Evolutionary conservation across 2,797 vertebrate species (phyloP).

Genomic region (Xerus rutilus): DNA sequence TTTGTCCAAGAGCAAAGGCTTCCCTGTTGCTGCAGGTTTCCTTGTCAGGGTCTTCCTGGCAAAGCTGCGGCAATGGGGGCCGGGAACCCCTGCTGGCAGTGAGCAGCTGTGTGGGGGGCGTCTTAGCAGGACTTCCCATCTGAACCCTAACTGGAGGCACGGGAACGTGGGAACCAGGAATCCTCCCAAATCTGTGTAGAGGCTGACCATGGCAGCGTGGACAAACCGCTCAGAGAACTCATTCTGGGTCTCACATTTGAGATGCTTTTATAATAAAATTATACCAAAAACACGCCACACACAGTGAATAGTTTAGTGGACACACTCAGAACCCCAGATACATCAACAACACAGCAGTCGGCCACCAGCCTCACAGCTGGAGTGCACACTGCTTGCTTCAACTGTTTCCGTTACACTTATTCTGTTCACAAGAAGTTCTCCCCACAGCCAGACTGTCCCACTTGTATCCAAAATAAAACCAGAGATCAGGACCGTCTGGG

Average conservation of each 20-base stretch:
- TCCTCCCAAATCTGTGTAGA: accelerated
- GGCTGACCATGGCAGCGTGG: accelerated
- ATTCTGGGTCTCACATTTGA: background rate
- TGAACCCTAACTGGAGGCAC: too few species aligned
- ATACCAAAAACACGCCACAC: constrained; percentile 33
- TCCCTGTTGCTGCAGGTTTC: too few species aligned
- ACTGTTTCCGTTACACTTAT: background rate
- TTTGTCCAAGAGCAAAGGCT: too few species aligned
- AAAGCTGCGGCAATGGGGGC: too few species aligned
- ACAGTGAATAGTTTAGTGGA: background rate
- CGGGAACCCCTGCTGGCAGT: too few species aligned
- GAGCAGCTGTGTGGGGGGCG: too few species aligned
- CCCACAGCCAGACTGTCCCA: background rate
- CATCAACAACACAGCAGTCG: constrained; percentile 60
- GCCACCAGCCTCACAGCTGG: constrained; percentile 44
- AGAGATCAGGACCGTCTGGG: accelerated
- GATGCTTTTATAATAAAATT: constrained; percentile 50
- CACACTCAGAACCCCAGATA: background rate
- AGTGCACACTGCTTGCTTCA: background rate
- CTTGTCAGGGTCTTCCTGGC: too few species aligned
- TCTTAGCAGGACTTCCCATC: too few species aligned
- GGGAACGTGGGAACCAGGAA: too few species aligned
- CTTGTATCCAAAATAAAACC: accelerated
- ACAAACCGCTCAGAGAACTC: background rate
- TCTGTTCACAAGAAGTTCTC: background rate